Conservation (phyloP, 2,113 vertebrate species). For the Enhydra lutris region DNA sequence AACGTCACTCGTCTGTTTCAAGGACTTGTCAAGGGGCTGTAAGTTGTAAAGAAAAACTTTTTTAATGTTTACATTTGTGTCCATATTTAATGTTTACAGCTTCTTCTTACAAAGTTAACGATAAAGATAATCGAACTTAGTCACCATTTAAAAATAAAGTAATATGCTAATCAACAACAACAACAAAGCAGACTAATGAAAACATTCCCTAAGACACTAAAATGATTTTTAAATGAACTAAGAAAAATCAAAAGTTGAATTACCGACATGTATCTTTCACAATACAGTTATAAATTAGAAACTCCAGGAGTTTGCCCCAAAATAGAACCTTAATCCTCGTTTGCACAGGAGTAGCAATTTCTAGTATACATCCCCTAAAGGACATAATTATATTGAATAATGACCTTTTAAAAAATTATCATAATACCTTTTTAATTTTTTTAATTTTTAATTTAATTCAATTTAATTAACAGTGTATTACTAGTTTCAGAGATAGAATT, state of each 20-base stretch:
- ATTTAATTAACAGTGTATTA: not conserved
- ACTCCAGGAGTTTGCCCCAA: not conserved
- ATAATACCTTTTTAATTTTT: not conserved
- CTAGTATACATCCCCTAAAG: not conserved
- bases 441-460: not conserved
- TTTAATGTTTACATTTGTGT: not conserved
- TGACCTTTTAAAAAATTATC: not conserved
- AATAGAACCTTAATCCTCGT: constrained; percentile 13
- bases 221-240: not conserved
- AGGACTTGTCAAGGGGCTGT: not conserved
- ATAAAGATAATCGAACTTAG: not conserved
- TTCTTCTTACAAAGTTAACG: not conserved
- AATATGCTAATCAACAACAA: not conserved
- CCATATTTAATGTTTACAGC: not conserved
- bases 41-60: not conserved
- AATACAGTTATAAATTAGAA: constrained; percentile 1
- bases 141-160: not conserved
- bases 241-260: constrained; percentile 37
- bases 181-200: not conserved
- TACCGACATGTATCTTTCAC: not conserved
- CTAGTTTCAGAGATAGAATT: not conserved
- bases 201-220: not conserved
- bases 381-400: constrained; percentile 30
- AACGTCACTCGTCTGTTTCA: not conserved
- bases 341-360: not conserved